Conservation (phyloP, 2,888 invertebrate species). For the Chrysolina americana region DNA sequence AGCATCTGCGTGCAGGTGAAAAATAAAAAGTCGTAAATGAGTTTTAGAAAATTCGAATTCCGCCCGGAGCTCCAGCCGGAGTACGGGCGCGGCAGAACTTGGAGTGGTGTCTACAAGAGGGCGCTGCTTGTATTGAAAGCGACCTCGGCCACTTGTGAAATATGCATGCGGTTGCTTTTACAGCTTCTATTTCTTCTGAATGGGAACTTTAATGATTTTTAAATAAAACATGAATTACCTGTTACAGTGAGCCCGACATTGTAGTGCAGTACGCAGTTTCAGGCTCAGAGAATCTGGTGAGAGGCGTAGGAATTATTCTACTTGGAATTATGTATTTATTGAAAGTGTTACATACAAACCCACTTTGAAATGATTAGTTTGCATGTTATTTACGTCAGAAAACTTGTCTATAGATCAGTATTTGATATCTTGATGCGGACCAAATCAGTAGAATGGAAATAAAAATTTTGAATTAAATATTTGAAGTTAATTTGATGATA, state of each 20-base stretch:
- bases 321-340: too few species aligned
- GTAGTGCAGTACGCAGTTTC: neutral
- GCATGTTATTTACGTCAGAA: too few species aligned
- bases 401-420: too few species aligned
- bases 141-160: slow-evolving; percentile 42
- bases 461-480: too few species aligned
- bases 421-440: too few species aligned
- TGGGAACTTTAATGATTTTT: slow-evolving; percentile 57
- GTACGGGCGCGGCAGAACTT: neutral
- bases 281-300: neutral
- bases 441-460: too few species aligned
- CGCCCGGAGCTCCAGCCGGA: slow-evolving; percentile 52
- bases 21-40: slow-evolving; percentile 51
- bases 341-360: too few species aligned
- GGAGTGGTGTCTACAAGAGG: slow-evolving; percentile 21
- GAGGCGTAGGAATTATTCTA: neutral
- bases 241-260: slow-evolving; percentile 31
- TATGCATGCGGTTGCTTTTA: slow-evolving; percentile 52
- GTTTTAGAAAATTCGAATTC: slow-evolving; percentile 58
- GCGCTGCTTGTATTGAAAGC: slow-evolving; percentile 21
- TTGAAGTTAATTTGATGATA: too few species aligned
- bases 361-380: too few species aligned
- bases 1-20: slow-evolving; percentile 46
- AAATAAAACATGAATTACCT: slow-evolving; percentile 53
- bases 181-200: slow-evolving; percentile 50